Evolutionary conservation across 2,113 vertebrate genomes (phyloP).

Genomic region (Tinamus guttatus): DNA sequence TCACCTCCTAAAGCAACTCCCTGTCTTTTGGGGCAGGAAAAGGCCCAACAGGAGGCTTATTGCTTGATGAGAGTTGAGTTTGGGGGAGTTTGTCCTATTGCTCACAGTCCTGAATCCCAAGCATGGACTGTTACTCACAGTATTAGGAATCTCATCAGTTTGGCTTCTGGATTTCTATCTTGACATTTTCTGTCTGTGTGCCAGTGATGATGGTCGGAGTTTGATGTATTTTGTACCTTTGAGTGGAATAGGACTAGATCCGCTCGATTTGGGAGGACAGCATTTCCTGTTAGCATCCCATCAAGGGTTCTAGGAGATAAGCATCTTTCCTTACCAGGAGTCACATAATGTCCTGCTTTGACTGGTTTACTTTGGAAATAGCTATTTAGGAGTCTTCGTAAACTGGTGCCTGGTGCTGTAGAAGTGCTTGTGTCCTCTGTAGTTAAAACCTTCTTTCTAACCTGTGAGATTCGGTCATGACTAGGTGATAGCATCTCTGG

Average conservation of each 20-base stretch:
- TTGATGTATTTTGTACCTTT: not conserved
- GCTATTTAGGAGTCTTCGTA: not conserved
- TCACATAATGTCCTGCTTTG: not conserved
- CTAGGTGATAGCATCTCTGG: not conserved
- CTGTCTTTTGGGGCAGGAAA: not conserved
- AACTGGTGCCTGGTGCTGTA: not conserved
- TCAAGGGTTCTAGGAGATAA: not conserved
- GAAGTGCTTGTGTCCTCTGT: not conserved
- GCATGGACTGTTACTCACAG: not conserved
- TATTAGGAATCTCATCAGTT: not conserved
- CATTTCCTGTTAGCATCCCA: not conserved
- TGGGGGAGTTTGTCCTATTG: not conserved
- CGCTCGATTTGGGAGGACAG: not conserved
- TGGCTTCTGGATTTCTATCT: not conserved
- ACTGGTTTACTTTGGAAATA: not conserved
- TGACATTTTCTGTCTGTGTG: not conserved
- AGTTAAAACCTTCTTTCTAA: not conserved
- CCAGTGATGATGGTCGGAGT: not conserved
- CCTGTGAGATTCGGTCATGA: not conserved
- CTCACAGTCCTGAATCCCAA: not conserved
- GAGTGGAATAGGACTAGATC: not conserved
- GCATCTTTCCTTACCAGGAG: not conserved
- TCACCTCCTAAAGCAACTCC: not conserved
- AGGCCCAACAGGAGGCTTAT: not conserved
- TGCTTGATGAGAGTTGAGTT: not conserved